Evolutionary conservation across 1,140 invertebrate species (phyloP).

Genomic region (Charaxes varanes): DNA sequence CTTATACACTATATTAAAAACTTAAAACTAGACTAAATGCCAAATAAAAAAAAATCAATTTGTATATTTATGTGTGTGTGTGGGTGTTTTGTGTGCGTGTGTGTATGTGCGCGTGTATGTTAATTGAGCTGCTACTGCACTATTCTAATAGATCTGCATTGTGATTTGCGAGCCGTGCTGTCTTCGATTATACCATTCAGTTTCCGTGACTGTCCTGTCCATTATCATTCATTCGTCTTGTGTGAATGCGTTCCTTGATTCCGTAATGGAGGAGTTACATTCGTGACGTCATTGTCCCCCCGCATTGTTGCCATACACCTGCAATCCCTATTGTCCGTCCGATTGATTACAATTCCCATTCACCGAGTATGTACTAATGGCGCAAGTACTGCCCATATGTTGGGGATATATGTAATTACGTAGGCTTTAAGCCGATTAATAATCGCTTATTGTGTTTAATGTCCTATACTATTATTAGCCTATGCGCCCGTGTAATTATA

Average conservation of each 20-base stretch:
- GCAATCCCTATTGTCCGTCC: slow-evolving; percentile 37
- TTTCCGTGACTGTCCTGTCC: background rate
- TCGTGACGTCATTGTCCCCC: slow-evolving; percentile 37
- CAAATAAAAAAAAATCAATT: no score
- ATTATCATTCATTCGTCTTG: slow-evolving; percentile 27
- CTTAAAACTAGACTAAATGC: no score
- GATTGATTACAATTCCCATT: slow-evolving; percentile 48
- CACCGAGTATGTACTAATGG: slow-evolving; percentile 29
- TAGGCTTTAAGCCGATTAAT: slow-evolving; percentile 45
- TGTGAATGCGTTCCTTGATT: slow-evolving; percentile 29
- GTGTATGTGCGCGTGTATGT: no score
- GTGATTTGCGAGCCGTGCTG: no score
- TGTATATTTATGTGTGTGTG: no score
- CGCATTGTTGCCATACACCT: slow-evolving; percentile 28
- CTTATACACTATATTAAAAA: no score
- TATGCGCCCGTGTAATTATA: slow-evolving; percentile 2
- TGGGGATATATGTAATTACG: slow-evolving; percentile 32
- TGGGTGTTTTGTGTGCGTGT: no score
- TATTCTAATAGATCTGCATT: no score
- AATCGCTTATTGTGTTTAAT: slow-evolving; percentile 37
- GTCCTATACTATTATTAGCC: slow-evolving; percentile 17
- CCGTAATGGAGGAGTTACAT: slow-evolving; percentile 28
- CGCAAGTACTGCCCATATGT: slow-evolving; percentile 16
- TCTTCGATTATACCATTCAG: slow-evolving; percentile 4
- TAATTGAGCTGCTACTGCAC: no score